Percentiles rank a stretch among this genome's conserved stretches.
phyloP scores from a whole-genome alignment of 2,113 vertebrate species.

The Synchiropus splendidus region DNA sequence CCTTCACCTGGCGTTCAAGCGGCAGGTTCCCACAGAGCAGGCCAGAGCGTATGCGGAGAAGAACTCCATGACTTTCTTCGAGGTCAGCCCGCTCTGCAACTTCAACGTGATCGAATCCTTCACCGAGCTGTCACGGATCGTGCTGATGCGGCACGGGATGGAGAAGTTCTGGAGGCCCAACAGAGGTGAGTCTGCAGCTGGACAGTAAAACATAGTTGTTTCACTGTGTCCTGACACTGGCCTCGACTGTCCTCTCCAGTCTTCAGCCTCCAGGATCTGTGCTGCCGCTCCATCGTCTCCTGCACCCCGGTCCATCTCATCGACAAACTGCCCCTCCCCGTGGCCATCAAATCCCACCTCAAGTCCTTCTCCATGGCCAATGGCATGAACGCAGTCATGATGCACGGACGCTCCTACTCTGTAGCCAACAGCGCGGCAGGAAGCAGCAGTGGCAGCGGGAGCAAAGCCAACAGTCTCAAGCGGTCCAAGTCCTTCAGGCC shows the following conservation, averaged over 20 bases:
- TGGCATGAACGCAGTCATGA: conserved; percentile 98
- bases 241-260: conserved; percentile 64
- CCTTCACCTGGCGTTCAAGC: conserved; percentile 91
- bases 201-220: no score
- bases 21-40: conserved; percentile 94
- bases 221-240: no score
- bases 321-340: conserved; percentile 90
- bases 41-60: conserved; percentile 91
- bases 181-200: conserved; percentile 72
- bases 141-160: conserved; percentile 98
- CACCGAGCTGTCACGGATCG: conserved; percentile 92
- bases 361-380: conserved; percentile 99
- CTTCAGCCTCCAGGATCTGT: conserved; percentile 95
- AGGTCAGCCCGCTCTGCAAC: conserved; percentile 97
- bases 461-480: conserved; percentile 94
- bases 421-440: conserved; percentile 71
- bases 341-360: conserved; percentile 97
- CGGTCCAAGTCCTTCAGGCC: conserved; percentile 90
- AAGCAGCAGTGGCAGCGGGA: conserved; percentile 40
- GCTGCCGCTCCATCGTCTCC: conserved; percentile 95
- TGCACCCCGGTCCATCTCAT: conserved; percentile 96
- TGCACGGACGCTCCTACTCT: conserved; percentile 96
- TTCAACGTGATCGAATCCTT: conserved; percentile 98
- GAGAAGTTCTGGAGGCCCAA: conserved; percentile 99
- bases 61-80: conserved; percentile 98